These are phyloP conservation scores for Sycobia sp. DNA, from an alignment of 1,140 invertebrate genomes.

Conservation along the genomic window DNA sequence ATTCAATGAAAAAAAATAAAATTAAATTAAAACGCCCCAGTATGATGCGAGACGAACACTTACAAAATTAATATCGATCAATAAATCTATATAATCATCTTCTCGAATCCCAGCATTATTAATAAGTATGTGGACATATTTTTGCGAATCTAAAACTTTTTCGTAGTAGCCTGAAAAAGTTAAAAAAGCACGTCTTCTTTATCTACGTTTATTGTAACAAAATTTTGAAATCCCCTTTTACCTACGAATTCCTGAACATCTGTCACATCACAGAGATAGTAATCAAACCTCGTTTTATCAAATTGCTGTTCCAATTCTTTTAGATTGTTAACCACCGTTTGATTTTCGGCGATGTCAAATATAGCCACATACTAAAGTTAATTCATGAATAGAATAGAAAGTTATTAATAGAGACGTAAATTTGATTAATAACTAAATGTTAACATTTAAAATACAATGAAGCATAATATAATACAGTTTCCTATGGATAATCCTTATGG, in stretches of 20 bases:
- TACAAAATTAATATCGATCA: slow-evolving; percentile 32
- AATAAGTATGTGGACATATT: slow-evolving; percentile 22
- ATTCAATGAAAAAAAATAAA: neutral
- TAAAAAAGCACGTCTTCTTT: neutral
- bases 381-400: too few relatives aligned
- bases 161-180: slow-evolving; percentile 20
- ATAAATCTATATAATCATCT: neutral
- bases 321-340: neutral
- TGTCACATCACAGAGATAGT: slow-evolving; percentile 51
- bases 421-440: too few relatives aligned
- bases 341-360: neutral
- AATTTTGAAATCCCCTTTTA: slow-evolving; percentile 1
- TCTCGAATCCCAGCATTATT: slow-evolving; percentile 1
- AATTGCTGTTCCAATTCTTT: slow-evolving; percentile 42
- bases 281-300: slow-evolving; percentile 46
- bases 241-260: slow-evolving; percentile 30
- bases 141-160: slow-evolving; percentile 26
- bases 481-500: too few relatives aligned
- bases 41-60: neutral
- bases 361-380: slow-evolving; percentile 20
- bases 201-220: neutral
- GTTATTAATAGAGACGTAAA: too few relatives aligned
- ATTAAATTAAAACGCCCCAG: neutral
- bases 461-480: too few relatives aligned
- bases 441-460: too few relatives aligned